These are phyloP conservation scores for Tipula unca DNA, from an alignment of 2,888 invertebrate genomes.

Conservation along the genomic window DNA sequence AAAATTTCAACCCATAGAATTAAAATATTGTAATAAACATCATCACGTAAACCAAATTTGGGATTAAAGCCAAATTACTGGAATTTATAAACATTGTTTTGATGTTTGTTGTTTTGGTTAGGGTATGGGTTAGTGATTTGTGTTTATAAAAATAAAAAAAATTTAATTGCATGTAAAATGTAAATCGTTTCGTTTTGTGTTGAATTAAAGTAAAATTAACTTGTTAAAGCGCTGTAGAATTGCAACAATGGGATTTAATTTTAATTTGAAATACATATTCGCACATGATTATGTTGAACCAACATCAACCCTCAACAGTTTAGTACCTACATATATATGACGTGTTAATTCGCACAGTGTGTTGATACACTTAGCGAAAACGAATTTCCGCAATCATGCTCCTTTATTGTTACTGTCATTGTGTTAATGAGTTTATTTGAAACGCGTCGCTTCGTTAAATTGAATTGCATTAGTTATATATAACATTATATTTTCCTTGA, in stretches of 20 bases:
- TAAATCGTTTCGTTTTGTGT: neutral
- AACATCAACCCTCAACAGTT: too few relatives aligned
- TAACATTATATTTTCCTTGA: neutral
- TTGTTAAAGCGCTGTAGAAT: too few relatives aligned
- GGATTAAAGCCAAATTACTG: neutral
- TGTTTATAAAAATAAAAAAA: neutral
- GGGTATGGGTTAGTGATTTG: neutral
- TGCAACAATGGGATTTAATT: too few relatives aligned
- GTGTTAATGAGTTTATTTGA: neutral
- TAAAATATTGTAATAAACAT: neutral
- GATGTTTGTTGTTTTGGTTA: neutral
- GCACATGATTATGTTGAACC: too few relatives aligned
- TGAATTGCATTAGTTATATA: neutral
- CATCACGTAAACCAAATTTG: neutral
- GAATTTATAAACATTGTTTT: neutral
- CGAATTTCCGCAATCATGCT: neutral
- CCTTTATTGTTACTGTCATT: neutral
- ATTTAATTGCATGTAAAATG: neutral
- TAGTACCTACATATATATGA: neutral
- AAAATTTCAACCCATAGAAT: neutral
- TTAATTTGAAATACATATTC: too few relatives aligned
- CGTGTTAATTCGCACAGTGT: neutral
- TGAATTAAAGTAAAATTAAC: too few relatives aligned
- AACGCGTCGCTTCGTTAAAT: neutral
- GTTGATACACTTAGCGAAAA: neutral